Evolutionary conservation across 2,888 invertebrate genomes (phyloP).

Genomic region (Yponomeuta malinellus): DNA sequence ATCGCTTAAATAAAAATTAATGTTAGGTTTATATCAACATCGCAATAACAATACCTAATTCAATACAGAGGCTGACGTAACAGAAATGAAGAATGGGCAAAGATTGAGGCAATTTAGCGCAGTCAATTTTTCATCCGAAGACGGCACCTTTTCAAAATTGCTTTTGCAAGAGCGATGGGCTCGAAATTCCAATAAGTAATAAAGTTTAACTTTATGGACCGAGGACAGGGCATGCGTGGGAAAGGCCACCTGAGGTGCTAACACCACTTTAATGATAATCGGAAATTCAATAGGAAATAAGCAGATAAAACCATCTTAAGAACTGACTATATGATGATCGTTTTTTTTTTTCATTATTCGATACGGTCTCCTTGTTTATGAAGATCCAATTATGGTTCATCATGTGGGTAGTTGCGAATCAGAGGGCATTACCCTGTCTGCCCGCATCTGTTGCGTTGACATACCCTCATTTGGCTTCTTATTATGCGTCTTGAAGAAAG

Average conservation of each 20-base stretch:
- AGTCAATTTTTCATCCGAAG: background rate
- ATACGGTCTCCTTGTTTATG: background rate
- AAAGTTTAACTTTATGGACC: background rate
- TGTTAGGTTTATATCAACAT: background rate
- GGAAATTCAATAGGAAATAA: background rate
- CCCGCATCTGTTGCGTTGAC: constrained; percentile 37
- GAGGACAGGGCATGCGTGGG: constrained; percentile 26
- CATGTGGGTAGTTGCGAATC: constrained; percentile 44
- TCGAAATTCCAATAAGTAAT: background rate
- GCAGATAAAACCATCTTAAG: background rate
- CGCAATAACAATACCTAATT: background rate
- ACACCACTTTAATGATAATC: constrained; percentile 21
- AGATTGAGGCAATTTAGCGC: background rate
- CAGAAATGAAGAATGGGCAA: background rate
- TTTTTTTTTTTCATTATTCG: background rate
- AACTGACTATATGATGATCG: background rate
- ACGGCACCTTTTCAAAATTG: background rate
- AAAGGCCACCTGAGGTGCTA: constrained; percentile 30
- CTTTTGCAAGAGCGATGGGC: background rate
- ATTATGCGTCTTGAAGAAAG: constrained; percentile 5
- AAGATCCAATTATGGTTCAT: constrained; percentile 17
- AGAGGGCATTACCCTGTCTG: constrained; percentile 41
- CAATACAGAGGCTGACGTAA: background rate
- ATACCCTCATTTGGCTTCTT: background rate
- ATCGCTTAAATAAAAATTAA: background rate